Conservation (phyloP, 1,140 invertebrate species). For the Ceratoteleas bidentatus region DNA sequence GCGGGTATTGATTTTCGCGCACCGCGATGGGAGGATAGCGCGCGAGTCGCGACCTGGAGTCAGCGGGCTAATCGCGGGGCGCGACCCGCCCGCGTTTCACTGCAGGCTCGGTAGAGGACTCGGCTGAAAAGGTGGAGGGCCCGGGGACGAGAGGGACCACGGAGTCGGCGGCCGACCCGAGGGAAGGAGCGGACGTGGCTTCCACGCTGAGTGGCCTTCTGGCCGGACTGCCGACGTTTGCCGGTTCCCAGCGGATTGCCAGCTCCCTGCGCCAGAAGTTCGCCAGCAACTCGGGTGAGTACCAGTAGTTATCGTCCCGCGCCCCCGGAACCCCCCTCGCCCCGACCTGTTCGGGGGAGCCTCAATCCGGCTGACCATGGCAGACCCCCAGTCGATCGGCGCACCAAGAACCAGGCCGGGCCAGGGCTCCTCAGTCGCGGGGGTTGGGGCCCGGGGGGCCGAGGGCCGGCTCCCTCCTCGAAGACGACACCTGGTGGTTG, state of each 20-base stretch:
- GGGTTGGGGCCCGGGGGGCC: too few species aligned
- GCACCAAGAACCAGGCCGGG: constrained; percentile 76
- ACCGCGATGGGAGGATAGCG: too few species aligned
- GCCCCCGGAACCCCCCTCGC: too few species aligned
- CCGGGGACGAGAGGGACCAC: constrained; percentile 76
- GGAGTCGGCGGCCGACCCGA: constrained; percentile 79
- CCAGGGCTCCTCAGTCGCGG: constrained; percentile 75
- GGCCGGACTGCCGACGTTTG: constrained; percentile 78
- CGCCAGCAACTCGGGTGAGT: constrained; percentile 79
- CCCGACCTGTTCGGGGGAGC: constrained; percentile 72
- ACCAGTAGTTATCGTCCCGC: neutral
- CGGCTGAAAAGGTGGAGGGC: constrained; percentile 81
- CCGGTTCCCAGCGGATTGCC: constrained; percentile 79
- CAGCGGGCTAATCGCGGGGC: too few species aligned
- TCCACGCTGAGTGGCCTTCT: constrained; percentile 78
- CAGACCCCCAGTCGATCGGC: constrained; percentile 37
- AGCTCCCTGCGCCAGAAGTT: constrained; percentile 79
- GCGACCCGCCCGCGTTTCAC: too few species aligned
- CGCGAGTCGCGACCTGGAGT: too few species aligned
- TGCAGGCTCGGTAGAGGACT: constrained; percentile 76
- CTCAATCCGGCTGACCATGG: constrained; percentile 63
- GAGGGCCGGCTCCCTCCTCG: too few species aligned
- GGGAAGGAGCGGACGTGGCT: constrained; percentile 75
- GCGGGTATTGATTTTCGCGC: constrained; percentile 8
- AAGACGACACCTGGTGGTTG: constrained; percentile 26